Evolutionary conservation across 2,113 vertebrate species (phyloP), one percentile per base, ranked within the genome.

Genomic region (Tiliqua scincoides): DNA sequence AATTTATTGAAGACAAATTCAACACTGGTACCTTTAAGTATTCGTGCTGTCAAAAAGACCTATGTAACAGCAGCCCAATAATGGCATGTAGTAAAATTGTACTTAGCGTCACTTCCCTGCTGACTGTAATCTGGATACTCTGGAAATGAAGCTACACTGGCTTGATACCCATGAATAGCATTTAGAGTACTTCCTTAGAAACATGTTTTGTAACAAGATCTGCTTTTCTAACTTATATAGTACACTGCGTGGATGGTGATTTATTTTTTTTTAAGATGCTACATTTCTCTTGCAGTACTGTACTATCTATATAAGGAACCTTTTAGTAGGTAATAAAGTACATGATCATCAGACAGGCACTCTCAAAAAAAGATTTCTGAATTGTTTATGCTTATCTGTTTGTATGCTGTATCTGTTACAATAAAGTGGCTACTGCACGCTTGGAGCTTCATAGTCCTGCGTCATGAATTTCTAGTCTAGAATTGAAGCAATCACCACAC

Each of bases 61-160:
- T 88, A 18, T 88, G 87, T 67, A 88, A 88, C 52, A 30, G 61
- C 27, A 73, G 82, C 27, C 75, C 76, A 65, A 43, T 32, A 54
- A 54, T 17, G 25, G 21, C 48, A 37, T 14, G 32, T 54, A 88
- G 82, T 65, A 74, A 57, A 35, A 54, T 79, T 23, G 27, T 73
- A 40, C 35, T 84, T 35, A 37, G 43, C 32, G 10, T 79, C 11
- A 18, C 35, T 79, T 67, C 61, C 54, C 14, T 84, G 20, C 30
- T 88, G 25, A 73, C 43, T 27, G 1, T 62, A 48, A 61, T 43
- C 73, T 62, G 65, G 43, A 59, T 87, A 25, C 27, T 84, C 25
- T 65, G 32, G 48, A 79, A 32, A 72, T 40, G 1, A 14, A 12
- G 15, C 40, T 14, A 1, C 6, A 73, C 23, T 40, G 9, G 35